Conservation (phyloP, 2,113 vertebrate species). For the Amphiprion ocellaris region DNA sequence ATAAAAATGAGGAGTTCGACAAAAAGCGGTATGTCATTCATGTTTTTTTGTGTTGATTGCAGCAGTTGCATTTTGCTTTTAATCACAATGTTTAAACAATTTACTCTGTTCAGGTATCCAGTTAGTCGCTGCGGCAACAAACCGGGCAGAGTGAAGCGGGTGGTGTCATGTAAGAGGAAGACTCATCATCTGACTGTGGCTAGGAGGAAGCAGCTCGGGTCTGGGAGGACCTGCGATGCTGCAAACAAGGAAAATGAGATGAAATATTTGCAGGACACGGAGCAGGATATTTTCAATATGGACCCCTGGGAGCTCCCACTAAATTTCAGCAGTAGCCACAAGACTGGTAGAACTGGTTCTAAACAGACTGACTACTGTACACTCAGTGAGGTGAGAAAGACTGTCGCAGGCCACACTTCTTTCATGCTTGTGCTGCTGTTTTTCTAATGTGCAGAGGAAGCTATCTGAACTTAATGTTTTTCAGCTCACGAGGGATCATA, state of each 20-base stretch:
- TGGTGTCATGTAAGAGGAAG: slow-evolving; percentile 82
- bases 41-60: neutral
- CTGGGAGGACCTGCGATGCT: slow-evolving; percentile 84
- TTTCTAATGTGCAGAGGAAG: neutral
- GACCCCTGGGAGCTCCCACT: slow-evolving; percentile 83
- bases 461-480: slow-evolving; percentile 7
- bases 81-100: neutral
- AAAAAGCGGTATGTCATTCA: slow-evolving; percentile 63
- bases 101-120: slow-evolving; percentile 58
- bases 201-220: slow-evolving; percentile 65
- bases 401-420: neutral
- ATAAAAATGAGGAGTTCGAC: slow-evolving; percentile 68
- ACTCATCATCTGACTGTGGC: slow-evolving; percentile 68
- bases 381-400: slow-evolving; percentile 88
- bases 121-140: slow-evolving; percentile 60
- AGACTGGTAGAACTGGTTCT: slow-evolving; percentile 85
- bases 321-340: slow-evolving; percentile 84
- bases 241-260: slow-evolving; percentile 93
- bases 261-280: slow-evolving; percentile 82
- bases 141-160: slow-evolving; percentile 74
- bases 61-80: neutral
- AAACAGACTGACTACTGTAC: slow-evolving; percentile 87
- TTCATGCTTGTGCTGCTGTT: neutral
- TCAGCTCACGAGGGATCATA: slow-evolving; percentile 92
- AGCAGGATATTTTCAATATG: slow-evolving; percentile 82